Evolutionary conservation across 1,140 invertebrate genomes (phyloP).

Genomic region (Drosophila auraria): DNA sequence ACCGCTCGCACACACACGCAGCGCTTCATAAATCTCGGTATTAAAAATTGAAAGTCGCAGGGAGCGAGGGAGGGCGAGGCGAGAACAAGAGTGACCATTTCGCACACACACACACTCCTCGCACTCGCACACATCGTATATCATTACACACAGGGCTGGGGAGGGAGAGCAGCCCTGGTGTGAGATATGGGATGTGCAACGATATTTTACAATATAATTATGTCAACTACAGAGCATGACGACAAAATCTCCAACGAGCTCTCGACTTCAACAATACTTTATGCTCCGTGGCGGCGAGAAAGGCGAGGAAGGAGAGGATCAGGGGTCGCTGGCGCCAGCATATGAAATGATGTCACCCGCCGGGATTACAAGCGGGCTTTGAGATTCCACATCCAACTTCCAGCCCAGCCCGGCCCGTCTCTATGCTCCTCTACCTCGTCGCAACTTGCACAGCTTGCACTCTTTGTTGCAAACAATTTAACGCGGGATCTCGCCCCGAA

Average conservation of each 20-base stretch:
- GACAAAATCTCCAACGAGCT: slow-evolving; percentile 75
- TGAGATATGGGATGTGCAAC: slow-evolving; percentile 53
- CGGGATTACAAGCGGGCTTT: slow-evolving; percentile 61
- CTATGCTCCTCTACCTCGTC: slow-evolving; percentile 5
- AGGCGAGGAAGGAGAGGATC: neutral
- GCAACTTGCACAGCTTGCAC: slow-evolving; percentile 3
- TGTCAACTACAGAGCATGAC: slow-evolving; percentile 73
- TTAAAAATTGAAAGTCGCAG: slow-evolving; percentile 62
- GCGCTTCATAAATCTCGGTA: slow-evolving; percentile 62
- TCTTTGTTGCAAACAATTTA: slow-evolving; percentile 38
- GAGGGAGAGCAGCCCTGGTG: neutral
- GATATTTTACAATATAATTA: slow-evolving; percentile 82
- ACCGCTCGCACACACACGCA: slow-evolving; percentile 18
- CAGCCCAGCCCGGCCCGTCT: neutral
- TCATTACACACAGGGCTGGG: slow-evolving; percentile 20
- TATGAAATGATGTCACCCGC: slow-evolving; percentile 77
- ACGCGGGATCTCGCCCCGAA: slow-evolving; percentile 4
- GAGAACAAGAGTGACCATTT: slow-evolving; percentile 41
- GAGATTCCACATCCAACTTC: slow-evolving; percentile 44
- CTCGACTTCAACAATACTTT: slow-evolving; percentile 75
- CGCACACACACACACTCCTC: slow-evolving; percentile 10
- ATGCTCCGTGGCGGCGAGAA: slow-evolving; percentile 14
- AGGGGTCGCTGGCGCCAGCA: slow-evolving; percentile 60
- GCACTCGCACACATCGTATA: slow-evolving; percentile 40
- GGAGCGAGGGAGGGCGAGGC: neutral